Evolutionary conservation across 2,113 vertebrate species (phyloP).

Genomic region (Eleginops maclovinus): DNA sequence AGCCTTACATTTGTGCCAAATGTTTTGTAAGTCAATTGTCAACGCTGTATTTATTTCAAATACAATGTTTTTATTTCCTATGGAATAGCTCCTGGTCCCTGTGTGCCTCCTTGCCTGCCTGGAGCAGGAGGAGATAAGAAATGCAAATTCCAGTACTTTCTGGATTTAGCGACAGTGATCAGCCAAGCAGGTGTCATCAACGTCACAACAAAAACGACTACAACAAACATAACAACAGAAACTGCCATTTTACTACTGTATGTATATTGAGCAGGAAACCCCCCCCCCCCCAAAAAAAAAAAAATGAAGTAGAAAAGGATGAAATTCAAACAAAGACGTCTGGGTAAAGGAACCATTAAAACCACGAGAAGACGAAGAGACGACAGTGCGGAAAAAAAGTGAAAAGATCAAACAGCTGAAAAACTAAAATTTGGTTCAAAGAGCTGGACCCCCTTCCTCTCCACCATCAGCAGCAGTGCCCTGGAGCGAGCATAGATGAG

Average conservation of each 20-base stretch:
- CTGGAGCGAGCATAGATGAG: neutral
- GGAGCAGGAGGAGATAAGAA: neutral
- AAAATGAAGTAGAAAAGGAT: neutral
- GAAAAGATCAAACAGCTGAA: neutral
- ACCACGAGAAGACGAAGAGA: neutral
- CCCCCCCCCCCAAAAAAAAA: neutral
- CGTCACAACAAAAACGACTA: neutral
- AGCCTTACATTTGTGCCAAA: too few species aligned
- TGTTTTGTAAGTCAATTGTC: too few species aligned
- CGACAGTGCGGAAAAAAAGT: neutral
- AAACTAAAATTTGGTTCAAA: neutral
- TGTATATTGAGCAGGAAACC: neutral
- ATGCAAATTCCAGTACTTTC: neutral
- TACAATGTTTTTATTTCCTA: too few species aligned
- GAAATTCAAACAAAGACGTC: neutral
- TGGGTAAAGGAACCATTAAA: neutral
- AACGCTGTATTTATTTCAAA: too few species aligned
- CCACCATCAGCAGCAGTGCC: neutral
- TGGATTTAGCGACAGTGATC: neutral
- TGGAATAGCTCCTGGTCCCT: too few species aligned
- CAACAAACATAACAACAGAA: neutral
- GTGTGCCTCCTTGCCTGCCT: neutral
- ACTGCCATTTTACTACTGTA: neutral
- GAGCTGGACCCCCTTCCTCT: neutral
- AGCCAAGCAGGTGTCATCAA: neutral